Evolutionary conservation across 1,140 invertebrate species (phyloP), one percentile per base, ranked within the genome.

Genomic region (Spodoptera litura): DNA sequence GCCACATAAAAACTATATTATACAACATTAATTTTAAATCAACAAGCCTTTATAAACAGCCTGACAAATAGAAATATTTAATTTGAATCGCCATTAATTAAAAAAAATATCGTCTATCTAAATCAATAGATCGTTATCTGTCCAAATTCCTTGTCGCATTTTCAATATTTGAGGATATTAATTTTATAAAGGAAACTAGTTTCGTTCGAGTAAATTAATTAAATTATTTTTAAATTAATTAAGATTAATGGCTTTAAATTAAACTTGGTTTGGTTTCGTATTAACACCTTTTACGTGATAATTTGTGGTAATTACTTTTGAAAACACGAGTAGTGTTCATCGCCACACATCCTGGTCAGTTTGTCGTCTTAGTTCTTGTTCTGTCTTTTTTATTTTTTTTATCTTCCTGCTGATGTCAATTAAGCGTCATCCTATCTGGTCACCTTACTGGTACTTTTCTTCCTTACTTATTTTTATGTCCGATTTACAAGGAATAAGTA

Each of bases 231-330:
- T 44, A n/a, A 31, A 52, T 70, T 70, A 52, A 66, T 59, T 74
- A 73, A 89, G 85, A 86, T 88, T 78, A 84, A 87, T 83, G 61
- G 38, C 6, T 10, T 51, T 31, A 81, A 81, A 85, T 89, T 86
- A 83, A 68, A 62, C 49, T 31, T 64, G 79, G 78, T 83, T 71
- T 75, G 68, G 61, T 68, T 74, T 79, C 76, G 80, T 87, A 8
- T 44, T 44, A 88, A 85, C 85, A 88, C 85, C 84, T 81, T 84
- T 87, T 87, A 85, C 83, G 82, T 74, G 74, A 15, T 62, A 12
- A 3, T n/a, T 20, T 44, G n/a, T 25, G 10, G 38, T 44, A 44
- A 6, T 44, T 44, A 44, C 5, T 44, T 6, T 0, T 44, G 6
- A 44, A 44, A 0, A 38, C 35, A 8, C 9, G 9, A 44, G 38